Percentiles rank a stretch among this genome's conserved stretches.
These are phyloP conservation scores for Pterocles gutturalis DNA, from an alignment of 2,113 vertebrate genomes.

Conservation along the genomic window DNA sequence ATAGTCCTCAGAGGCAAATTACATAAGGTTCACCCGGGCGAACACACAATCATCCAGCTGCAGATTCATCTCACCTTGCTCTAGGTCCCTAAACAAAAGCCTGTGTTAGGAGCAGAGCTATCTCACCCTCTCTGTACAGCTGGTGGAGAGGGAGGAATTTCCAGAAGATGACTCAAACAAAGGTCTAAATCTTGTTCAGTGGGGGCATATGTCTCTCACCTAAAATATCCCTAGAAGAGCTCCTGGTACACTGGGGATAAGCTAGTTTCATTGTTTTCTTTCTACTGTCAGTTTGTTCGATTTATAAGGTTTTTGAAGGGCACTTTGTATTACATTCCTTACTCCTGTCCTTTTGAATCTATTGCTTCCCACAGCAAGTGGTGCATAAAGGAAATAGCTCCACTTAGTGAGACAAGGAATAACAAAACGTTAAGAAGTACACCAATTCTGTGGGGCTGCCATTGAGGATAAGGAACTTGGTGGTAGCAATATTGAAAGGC, in stretches of 20 bases:
- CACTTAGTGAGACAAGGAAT: constrained; percentile 46
- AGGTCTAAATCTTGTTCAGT: background rate
- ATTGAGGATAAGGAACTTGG: background rate
- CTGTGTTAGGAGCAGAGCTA: background rate
- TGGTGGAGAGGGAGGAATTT: background rate
- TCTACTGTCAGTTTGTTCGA: background rate
- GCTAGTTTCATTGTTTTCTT: background rate
- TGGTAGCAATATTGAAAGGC: background rate
- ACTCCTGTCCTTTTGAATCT: background rate
- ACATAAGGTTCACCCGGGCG: background rate
- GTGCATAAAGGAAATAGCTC: constrained; percentile 28
- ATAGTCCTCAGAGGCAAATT: constrained; percentile 32
- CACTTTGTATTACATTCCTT: background rate
- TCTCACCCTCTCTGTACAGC: background rate
- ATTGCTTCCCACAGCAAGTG: background rate
- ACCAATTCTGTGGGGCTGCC: constrained; percentile 32
- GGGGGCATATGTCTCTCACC: background rate
- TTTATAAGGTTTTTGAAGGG: background rate
- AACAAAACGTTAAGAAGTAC: constrained; percentile 57
- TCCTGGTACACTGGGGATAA: background rate
- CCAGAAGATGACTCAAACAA: background rate
- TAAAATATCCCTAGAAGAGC: background rate
- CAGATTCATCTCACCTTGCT: constrained; percentile 28
- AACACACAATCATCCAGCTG: constrained; percentile 28
- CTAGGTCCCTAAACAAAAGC: background rate